phyloP scores from a whole-genome alignment of 2,113 vertebrate species.

The Carettochelys insculpta region DNA sequence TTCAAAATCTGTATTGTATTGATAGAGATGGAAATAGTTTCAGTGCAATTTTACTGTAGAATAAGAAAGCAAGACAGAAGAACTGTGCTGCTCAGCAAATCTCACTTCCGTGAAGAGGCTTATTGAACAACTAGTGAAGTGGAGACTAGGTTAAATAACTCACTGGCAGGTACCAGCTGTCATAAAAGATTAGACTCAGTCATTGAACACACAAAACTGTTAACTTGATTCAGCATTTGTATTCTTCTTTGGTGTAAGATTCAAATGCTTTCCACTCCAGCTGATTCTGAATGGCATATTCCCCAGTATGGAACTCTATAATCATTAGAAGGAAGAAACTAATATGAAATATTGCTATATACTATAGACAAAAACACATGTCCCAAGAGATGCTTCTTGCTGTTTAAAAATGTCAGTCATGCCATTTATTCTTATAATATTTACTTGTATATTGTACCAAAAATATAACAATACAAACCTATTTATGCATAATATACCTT shows the following conservation, averaged over 20 bases:
- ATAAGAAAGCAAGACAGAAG: slow-evolving; percentile 44
- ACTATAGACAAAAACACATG: not conserved
- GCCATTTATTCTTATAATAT: not conserved
- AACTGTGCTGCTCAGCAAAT: slow-evolving; percentile 70
- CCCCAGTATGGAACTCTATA: slow-evolving; percentile 34
- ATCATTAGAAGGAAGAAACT: slow-evolving; percentile 23
- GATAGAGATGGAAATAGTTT: slow-evolving; percentile 64
- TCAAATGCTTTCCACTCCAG: slow-evolving; percentile 56
- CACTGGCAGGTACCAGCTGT: slow-evolving; percentile 77
- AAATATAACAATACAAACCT: not conserved
- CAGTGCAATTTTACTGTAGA: slow-evolving; percentile 55
- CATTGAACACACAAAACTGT: slow-evolving; percentile 54
- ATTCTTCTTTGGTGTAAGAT: slow-evolving; percentile 56
- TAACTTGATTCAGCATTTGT: slow-evolving; percentile 71
- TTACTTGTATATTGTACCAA: not conserved
- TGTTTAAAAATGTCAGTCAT: slow-evolving; percentile 11
- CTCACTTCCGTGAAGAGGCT: slow-evolving; percentile 60
- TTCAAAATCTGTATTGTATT: slow-evolving; percentile 34
- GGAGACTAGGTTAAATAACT: slow-evolving; percentile 72
- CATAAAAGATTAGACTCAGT: slow-evolving; percentile 75
- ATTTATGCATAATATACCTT: not conserved
- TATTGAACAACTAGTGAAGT: slow-evolving; percentile 75
- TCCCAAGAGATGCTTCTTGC: not conserved
- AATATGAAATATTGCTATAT: slow-evolving; percentile 18
- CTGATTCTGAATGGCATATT: slow-evolving; percentile 24